phyloP scores from a whole-genome alignment of 2,888 invertebrate genomes.

The Eustalomyia histrio region DNA sequence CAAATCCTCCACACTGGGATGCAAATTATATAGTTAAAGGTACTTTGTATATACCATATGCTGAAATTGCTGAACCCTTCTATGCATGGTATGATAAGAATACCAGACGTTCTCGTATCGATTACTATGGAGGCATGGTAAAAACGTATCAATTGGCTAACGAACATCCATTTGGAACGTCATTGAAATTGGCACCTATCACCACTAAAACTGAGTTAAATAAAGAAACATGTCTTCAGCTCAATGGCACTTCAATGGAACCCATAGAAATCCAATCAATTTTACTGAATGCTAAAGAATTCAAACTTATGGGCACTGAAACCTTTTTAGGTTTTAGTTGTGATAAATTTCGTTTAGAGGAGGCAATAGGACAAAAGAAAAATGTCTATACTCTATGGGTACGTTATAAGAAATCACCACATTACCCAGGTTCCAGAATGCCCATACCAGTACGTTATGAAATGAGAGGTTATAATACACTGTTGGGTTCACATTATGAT shows the following conservation, averaged over 20 bases:
- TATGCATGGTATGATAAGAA: constrained; percentile 91
- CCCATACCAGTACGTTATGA: constrained; percentile 91
- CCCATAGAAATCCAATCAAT: constrained; percentile 87
- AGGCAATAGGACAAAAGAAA: constrained; percentile 87
- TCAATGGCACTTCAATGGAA: constrained; percentile 86
- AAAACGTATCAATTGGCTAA: constrained; percentile 89
- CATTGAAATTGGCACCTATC: constrained; percentile 91
- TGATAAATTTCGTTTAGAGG: constrained; percentile 88
- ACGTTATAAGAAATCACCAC: constrained; percentile 84
- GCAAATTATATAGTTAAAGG: constrained; percentile 88
- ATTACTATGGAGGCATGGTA: constrained; percentile 97
- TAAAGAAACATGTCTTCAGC: constrained; percentile 88
- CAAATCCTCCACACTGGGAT: constrained; percentile 84
- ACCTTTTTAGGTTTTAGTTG: constrained; percentile 85
- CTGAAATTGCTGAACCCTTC: constrained; percentile 95
- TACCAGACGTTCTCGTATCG: constrained; percentile 90
- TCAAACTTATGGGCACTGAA: constrained; percentile 85
- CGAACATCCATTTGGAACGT: constrained; percentile 84
- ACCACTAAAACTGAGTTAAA: constrained; percentile 88
- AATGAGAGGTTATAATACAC: constrained; percentile 95
- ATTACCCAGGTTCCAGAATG: constrained; percentile 78
- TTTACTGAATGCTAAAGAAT: constrained; percentile 89
- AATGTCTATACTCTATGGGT: constrained; percentile 96
- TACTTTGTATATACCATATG: constrained; percentile 92
- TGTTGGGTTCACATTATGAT: constrained; percentile 97